Percentiles rank a stretch among this genome's conserved stretches.
These are phyloP conservation scores for Anolis sagrei DNA, from an alignment of 2,113 vertebrate genomes.

Conservation along the genomic window DNA sequence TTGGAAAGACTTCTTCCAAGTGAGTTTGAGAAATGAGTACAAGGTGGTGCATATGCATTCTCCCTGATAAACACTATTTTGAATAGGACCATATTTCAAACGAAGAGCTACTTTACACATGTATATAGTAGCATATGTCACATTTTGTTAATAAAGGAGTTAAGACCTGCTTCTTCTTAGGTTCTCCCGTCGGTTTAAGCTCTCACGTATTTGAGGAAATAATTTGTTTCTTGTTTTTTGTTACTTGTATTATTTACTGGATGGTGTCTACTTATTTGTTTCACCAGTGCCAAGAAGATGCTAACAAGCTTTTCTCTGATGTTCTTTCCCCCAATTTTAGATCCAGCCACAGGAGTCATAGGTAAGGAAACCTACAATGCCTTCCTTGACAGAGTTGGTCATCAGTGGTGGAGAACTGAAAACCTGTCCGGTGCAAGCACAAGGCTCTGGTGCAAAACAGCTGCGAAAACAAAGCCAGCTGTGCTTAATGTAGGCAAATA, in stretches of 20 bases:
- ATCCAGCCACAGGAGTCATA: not conserved
- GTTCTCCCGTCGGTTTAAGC: not conserved
- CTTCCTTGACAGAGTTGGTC: not conserved
- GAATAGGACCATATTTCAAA: too few relatives aligned
- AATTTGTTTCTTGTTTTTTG: not conserved
- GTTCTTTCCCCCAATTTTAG: not conserved
- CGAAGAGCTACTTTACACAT: too few relatives aligned
- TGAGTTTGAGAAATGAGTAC: too few relatives aligned
- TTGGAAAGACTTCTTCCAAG: too few relatives aligned
- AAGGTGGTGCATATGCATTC: too few relatives aligned
- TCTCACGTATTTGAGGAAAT: not conserved
- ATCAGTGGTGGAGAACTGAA: not conserved
- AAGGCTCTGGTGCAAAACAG: slow-evolving; percentile 12
- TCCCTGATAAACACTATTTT: too few relatives aligned
- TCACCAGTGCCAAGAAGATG: not conserved
- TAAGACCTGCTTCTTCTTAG: not conserved
- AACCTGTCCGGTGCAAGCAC: not conserved
- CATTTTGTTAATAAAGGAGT: too few relatives aligned
- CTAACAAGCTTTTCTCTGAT: not conserved
- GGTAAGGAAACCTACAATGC: slow-evolving; percentile 7
- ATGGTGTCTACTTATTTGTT: not conserved
- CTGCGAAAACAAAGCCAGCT: slow-evolving; percentile 33
- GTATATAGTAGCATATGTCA: too few relatives aligned
- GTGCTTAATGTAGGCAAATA: slow-evolving; percentile 20
- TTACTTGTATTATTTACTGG: not conserved